A percentile compares a stretch with the other conserved stretches of the same genome.
These are phyloP conservation scores for Atherinosoma microstoma DNA, from an alignment of 2,797 vertebrate species.

Conservation along the genomic window DNA sequence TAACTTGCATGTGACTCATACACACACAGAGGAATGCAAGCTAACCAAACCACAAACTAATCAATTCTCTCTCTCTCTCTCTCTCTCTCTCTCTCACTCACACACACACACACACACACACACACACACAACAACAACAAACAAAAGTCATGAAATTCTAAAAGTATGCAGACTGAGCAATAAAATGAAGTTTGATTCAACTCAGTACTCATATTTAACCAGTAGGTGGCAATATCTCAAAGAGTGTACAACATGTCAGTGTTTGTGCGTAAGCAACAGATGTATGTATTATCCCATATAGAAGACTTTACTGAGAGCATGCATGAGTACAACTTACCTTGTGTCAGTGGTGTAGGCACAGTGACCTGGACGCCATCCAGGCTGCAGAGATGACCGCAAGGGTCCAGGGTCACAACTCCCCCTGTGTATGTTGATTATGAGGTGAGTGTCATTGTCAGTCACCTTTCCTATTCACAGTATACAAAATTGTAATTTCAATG, in stretches of 20 bases:
- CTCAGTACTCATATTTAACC: slow-evolving; percentile 23
- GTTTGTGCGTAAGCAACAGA: not conserved
- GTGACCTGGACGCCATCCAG: slow-evolving; percentile 84
- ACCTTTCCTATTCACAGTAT: not conserved
- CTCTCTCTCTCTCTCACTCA: not conserved
- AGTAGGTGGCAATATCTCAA: slow-evolving; percentile 61
- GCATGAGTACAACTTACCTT: slow-evolving; percentile 74
- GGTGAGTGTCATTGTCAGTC: not conserved
- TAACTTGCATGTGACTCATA: slow-evolving; percentile 58
- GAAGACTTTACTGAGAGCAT: slow-evolving; percentile 4
- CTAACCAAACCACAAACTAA: slow-evolving; percentile 63
- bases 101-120: not conserved
- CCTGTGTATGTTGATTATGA: slow-evolving; percentile 40
- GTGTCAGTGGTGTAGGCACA: slow-evolving; percentile 84
- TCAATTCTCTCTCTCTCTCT: slow-evolving; percentile 3
- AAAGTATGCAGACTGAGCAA: slow-evolving; percentile 26
- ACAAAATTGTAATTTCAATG: not conserved
- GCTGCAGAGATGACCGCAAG: slow-evolving; percentile 84
- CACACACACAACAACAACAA: slow-evolving; percentile 6
- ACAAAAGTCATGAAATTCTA: slow-evolving; percentile 42
- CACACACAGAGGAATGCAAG: slow-evolving; percentile 51
- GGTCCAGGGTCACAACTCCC: slow-evolving; percentile 84
- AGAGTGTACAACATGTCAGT: not conserved
- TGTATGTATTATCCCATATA: not conserved
- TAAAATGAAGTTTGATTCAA: slow-evolving; percentile 19